Percentiles rank a stretch among this genome's conserved stretches.
These are phyloP conservation scores for Cherax quadricarinatus DNA, from an alignment of 1,140 invertebrate genomes.

Conservation along the genomic window DNA sequence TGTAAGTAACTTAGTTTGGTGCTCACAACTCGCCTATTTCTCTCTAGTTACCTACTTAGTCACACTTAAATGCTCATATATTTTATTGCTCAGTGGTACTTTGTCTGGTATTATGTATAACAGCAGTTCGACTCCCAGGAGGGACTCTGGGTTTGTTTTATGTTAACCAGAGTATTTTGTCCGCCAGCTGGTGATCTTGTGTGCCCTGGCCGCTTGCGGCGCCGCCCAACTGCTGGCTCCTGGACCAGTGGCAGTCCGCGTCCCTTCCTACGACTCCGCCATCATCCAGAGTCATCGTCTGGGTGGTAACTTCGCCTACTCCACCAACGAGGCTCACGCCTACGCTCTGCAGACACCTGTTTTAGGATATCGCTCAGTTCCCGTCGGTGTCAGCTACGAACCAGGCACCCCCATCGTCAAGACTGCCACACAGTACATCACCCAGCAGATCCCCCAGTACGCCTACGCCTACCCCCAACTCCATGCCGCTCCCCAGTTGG, in stretches of 20 bases:
- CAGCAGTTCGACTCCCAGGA: no score
- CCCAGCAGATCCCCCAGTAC: slow-evolving; percentile 64
- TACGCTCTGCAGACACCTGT: slow-evolving; percentile 78
- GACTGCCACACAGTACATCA: slow-evolving; percentile 61
- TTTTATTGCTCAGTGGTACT: no score
- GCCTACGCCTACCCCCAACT: not conserved
- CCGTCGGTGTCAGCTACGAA: slow-evolving; percentile 75
- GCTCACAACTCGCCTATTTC: no score
- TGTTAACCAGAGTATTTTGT: not conserved
- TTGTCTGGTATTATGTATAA: no score
- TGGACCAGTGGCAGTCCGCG: slow-evolving; percentile 76
- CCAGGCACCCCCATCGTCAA: slow-evolving; percentile 69
- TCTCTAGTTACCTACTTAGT: no score
- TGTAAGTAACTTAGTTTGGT: slow-evolving; percentile 11
- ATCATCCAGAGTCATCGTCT: slow-evolving; percentile 79
- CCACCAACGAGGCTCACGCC: slow-evolving; percentile 79
- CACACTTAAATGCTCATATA: no score
- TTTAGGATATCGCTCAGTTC: slow-evolving; percentile 75
- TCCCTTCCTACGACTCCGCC: slow-evolving; percentile 79
- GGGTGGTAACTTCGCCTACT: slow-evolving; percentile 81
- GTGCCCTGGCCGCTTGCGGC: slow-evolving; percentile 73
- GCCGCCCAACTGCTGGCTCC: slow-evolving; percentile 71
- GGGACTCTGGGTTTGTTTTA: no score
- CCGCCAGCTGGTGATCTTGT: slow-evolving; percentile 49
- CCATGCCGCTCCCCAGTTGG: not conserved